These are phyloP conservation scores for Pollimyrus isidori DNA, from an alignment of 2,113 vertebrate species.

Conservation along the genomic window DNA sequence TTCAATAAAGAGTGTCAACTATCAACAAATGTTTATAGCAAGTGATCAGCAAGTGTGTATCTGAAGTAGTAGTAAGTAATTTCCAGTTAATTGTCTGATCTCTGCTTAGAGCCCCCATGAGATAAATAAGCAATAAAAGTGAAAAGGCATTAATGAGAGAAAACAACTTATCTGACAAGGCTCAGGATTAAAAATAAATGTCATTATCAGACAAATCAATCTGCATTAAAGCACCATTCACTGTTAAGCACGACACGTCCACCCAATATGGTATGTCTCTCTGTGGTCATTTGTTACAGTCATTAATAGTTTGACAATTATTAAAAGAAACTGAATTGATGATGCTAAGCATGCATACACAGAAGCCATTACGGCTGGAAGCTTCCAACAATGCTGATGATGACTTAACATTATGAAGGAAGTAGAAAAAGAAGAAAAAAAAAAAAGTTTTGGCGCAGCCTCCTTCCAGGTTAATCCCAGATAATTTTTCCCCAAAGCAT, in stretches of 20 bases:
- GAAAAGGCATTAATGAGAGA: neutral
- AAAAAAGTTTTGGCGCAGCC: neutral
- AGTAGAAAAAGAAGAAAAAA: neutral
- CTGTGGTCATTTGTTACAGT: neutral
- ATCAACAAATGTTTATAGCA: neutral
- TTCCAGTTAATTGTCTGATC: neutral
- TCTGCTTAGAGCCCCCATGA: neutral
- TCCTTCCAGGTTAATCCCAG: neutral
- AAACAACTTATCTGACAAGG: neutral
- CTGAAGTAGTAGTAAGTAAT: neutral
- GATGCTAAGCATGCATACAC: neutral
- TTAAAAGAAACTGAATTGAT: conserved; percentile 11
- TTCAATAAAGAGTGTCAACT: neutral
- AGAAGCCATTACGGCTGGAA: conserved; percentile 5
- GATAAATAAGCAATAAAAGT: neutral
- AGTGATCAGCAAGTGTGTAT: neutral
- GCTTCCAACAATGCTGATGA: neutral
- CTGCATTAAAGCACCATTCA: neutral
- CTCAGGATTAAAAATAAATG: neutral
- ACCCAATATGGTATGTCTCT: neutral
- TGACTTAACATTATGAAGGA: neutral
- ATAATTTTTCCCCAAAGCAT: neutral
- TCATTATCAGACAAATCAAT: neutral
- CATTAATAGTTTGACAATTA: conserved; percentile 15
- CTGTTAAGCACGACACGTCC: neutral